Base-by-base conservation (phyloP, 2,888 invertebrate species). In the Junonia oenone region DNA sequence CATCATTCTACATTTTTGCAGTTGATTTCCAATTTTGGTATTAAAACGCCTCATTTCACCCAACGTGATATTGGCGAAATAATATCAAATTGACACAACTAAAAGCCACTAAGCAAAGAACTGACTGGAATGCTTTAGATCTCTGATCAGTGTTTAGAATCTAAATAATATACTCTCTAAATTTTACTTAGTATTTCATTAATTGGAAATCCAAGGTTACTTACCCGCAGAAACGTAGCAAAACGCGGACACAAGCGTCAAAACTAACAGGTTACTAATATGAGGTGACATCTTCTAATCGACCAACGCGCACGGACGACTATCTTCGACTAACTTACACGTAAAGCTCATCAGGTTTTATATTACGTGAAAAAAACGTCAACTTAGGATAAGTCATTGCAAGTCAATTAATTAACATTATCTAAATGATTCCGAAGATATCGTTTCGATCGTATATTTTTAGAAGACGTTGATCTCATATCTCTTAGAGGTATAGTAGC, bases 271-370 rank as follows among this genome's bases (percentile, higher is more conserved):
- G 38, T 52, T 55, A 56, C 33, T 56, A 52, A 35, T 45, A 26
- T 43, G 27, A 15, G 37, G 11, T 35, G 49, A 37, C 55, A 59
- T 59, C 43, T 52, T 45, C 11, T 27, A 49, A 11, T 40, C 40
- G 56, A 52, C 55, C 45, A 45, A 50, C 19, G 49, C 31, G n/a
- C 38, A 43, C 26, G 56, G 40, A 35, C 49, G 45, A 8, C 49
- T 40, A 15, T 40, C 51, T 55, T 50, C 38, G 27, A 59, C 59
- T 59, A 53, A 49, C 52, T 33, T 19, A 9, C 6, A 43, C 11
- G 13, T 22, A 14, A 49, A 33, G 17, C 17, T 13, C 35, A 31
- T 35, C 40, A 22, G 13, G 49, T 49, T 59, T 51, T 59, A 59
- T 52, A 56, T 47, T 11, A 33, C 17, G 26, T 33, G 47, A 46